These are phyloP conservation scores for Axis porcinus DNA, from an alignment of 2,113 vertebrate genomes.

Conservation along the genomic window DNA sequence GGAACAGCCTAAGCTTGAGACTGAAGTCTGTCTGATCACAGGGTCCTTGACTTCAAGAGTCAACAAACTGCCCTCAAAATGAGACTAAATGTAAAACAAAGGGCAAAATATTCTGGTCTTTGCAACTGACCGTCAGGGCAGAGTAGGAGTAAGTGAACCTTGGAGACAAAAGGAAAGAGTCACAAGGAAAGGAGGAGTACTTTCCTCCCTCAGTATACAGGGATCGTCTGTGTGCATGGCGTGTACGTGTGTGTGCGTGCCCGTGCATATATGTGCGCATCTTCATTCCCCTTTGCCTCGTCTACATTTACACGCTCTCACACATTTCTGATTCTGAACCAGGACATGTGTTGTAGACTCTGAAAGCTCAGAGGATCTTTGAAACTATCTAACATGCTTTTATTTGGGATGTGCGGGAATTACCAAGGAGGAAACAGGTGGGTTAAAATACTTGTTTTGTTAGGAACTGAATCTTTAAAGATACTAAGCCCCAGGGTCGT, in stretches of 20 bases:
- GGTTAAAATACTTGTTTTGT: not conserved
- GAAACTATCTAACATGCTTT: not conserved
- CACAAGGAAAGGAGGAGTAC: not conserved
- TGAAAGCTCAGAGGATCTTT: not conserved
- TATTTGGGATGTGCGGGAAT: not conserved
- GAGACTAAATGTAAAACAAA: not conserved
- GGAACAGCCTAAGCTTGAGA: accelerated
- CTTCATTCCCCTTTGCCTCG: not conserved
- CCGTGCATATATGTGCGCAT: no score
- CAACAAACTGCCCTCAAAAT: not conserved
- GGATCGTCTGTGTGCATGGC: accelerated
- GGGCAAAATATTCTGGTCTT: not conserved
- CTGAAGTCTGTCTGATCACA: not conserved
- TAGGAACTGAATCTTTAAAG: not conserved
- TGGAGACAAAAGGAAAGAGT: not conserved
- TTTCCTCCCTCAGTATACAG: accelerated
- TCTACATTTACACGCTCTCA: not conserved
- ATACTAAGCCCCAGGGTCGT: accelerated
- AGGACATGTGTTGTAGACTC: not conserved
- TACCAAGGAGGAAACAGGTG: not conserved
- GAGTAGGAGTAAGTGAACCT: accelerated
- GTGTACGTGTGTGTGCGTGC: accelerated
- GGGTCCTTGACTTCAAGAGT: not conserved
- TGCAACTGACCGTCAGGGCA: not conserved
- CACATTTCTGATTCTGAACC: not conserved